Conservation (phyloP, 2,797 vertebrate genomes). For the Choloepus didactylus region DNA sequence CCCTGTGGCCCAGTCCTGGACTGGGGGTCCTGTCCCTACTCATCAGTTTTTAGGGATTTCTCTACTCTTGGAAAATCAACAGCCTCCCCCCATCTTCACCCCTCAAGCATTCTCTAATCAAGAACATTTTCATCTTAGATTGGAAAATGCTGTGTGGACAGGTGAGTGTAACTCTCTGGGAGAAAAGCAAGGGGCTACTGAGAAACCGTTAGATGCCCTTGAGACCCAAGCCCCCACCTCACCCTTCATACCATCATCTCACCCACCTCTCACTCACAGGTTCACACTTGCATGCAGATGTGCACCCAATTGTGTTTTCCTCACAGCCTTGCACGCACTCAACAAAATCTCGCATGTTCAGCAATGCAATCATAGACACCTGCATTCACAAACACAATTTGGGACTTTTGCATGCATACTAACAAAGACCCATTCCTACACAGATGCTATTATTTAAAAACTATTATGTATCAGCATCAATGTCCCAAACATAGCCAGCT, state of each 20-base stretch:
- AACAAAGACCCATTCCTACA: not conserved
- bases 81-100: not conserved
- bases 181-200: not conserved
- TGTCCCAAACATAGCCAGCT: not conserved
- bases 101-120: not conserved
- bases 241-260: not conserved
- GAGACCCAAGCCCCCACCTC: not conserved
- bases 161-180: rapidly evolving
- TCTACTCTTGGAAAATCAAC: not conserved
- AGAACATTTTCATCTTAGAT: not conserved
- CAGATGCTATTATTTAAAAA: not conserved
- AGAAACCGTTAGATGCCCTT: not conserved
- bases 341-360: not conserved
- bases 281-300: rapidly evolving
- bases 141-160: not conserved
- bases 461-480: rapidly evolving
- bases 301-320: not conserved
- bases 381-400: not conserved
- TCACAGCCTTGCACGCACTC: not conserved
- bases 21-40: not conserved
- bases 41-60: not conserved
- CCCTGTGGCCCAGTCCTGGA: not conserved
- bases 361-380: not conserved
- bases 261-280: not conserved
- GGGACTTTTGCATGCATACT: not conserved